phyloP scores from a whole-genome alignment of 2,797 vertebrate genomes.

The Lindbergichthys nudifrons region DNA sequence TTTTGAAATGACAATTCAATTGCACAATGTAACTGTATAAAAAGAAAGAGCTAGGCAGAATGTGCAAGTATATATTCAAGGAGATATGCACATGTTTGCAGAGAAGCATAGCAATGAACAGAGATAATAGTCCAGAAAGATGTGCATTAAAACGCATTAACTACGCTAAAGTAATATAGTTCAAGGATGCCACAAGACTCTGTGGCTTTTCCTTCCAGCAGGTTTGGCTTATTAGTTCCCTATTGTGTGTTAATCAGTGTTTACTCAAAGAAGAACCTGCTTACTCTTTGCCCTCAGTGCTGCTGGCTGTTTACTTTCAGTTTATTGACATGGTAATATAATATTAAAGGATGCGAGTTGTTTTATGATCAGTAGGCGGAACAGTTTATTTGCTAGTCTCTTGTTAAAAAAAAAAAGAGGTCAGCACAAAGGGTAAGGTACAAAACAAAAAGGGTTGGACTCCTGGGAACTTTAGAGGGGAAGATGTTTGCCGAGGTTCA shows the following conservation, averaged over 20 bases:
- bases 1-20: no score
- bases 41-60: no score
- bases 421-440: not conserved
- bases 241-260: conserved; percentile 3
- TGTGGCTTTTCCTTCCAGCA: no score
- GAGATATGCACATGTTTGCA: no score
- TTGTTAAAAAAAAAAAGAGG: conserved; percentile 15
- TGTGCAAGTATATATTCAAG: no score
- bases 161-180: no score
- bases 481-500: conserved; percentile 2
- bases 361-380: not conserved
- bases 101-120: no score
- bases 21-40: no score
- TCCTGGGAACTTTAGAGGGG: not conserved
- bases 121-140: no score
- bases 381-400: not conserved
- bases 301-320: not conserved
- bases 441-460: not conserved
- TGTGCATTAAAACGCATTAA: no score
- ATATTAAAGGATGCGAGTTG: not conserved
- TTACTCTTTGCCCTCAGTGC: not conserved
- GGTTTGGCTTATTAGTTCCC: not conserved
- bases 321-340: conserved; percentile 1
- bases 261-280: not conserved
- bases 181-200: no score